Base-by-base conservation (phyloP, 64 coral and sea anemone species). In the Montipora cactus region DNA sequence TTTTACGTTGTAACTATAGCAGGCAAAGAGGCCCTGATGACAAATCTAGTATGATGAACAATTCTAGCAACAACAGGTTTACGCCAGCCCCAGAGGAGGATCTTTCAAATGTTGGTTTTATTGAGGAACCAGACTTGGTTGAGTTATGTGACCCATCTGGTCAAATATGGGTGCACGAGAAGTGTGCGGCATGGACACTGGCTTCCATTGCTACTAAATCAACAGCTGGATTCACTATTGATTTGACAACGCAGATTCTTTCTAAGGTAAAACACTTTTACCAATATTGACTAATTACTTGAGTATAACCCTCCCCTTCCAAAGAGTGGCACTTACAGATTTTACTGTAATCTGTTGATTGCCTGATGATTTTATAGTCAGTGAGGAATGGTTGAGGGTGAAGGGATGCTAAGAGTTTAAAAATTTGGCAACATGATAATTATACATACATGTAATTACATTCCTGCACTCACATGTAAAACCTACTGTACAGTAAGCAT, bases 141-240 rank as follows among this genome's bases (percentile, higher is more conserved):
- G 90, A 91, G 47, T 64, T 99, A 10, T 92, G 92, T 68, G 95
- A 99, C 77, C 49, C 44, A 21, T 84, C 75, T 37, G 98, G 98
- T 22, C 73, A 82, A 25, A 79, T 99, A 3, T 99, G 98, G 98
- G 98, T 99, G 14, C 98, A 99, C 28, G 98, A 99, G 51, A 94
- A 84, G 59, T 99, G 98, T 95, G 98, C 98, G 0, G 92, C 98
- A 44, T 99, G 98, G 98, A 99, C 98, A 3, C 68, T 96, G 8
- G 89, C 98, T 15, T 92, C 96, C 8, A 85, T 98, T 84, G 87
- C 98, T 67, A 23, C 92, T 22, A 93, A 89, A 16, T 90, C 88
- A 9, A 58, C 86, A 73, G 79, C 74, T 47, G 92, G 87, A 19
- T 81, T 94, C 64, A 95, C 90, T 8, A 78, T 98, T 53, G 93